Conservation (phyloP, 2,888 invertebrate genomes). For the Melanostoma mellinum region DNA sequence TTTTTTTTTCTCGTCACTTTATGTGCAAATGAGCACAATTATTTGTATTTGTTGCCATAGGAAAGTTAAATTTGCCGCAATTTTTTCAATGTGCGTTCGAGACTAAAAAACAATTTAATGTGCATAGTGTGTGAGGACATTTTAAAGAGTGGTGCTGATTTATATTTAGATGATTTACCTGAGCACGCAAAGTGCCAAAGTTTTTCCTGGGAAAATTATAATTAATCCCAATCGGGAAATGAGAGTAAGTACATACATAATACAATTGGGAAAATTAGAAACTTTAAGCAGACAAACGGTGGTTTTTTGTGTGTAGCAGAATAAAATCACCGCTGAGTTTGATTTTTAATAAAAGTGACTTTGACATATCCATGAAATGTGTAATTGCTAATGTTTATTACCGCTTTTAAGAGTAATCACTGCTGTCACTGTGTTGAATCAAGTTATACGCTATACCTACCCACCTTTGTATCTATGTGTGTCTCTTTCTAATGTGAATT, state of each 20-base stretch:
- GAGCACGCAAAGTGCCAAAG: conserved; percentile 35
- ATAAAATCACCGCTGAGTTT: background rate
- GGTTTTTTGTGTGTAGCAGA: background rate
- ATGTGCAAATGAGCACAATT: conserved; percentile 52
- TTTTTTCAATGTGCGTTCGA: conserved; percentile 42
- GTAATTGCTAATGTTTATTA: too few relatives aligned
- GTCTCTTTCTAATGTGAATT: conserved; percentile 17
- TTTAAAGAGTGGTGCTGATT: conserved; percentile 29
- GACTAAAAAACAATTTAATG: conserved; percentile 20
- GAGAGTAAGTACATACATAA: conserved; percentile 62
- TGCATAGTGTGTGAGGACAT: conserved; percentile 35
- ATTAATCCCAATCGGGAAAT: conserved; percentile 55
- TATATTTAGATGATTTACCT: conserved; percentile 56
- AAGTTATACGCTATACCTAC: too few relatives aligned
- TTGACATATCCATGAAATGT: too few relatives aligned
- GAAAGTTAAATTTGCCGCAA: conserved; percentile 52
- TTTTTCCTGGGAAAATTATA: conserved; percentile 40
- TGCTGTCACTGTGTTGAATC: too few relatives aligned
- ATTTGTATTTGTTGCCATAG: conserved; percentile 28
- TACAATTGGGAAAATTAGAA: too few relatives aligned
- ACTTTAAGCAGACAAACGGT: background rate
- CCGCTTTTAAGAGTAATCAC: too few relatives aligned
- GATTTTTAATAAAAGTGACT: too few relatives aligned
- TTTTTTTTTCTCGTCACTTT: conserved; percentile 14
- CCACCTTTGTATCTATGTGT: background rate